phyloP scores from a whole-genome alignment of 2,113 vertebrate species.

The Chloroceryle aenea region DNA sequence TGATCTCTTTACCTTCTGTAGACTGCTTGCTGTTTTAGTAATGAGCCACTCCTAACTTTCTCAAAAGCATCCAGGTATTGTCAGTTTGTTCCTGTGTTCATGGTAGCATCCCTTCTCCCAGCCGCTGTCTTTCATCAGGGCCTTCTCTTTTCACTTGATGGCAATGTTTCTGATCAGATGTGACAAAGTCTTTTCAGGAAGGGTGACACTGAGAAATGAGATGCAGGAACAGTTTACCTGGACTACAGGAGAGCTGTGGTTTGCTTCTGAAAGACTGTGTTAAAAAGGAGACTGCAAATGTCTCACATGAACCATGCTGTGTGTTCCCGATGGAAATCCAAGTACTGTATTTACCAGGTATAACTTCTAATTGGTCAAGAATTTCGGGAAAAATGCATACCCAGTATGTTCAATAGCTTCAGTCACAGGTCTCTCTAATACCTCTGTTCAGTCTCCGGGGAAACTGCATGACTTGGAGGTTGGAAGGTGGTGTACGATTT shows the following conservation, averaged over 20 bases:
- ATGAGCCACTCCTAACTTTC: background rate
- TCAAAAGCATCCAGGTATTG: background rate
- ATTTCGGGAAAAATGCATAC: background rate
- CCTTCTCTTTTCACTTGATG: background rate
- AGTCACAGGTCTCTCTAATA: background rate
- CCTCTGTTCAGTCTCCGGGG: background rate
- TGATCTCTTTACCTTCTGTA: background rate
- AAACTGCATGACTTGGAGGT: background rate
- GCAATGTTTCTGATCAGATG: background rate
- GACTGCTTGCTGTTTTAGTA: background rate
- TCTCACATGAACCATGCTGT: background rate
- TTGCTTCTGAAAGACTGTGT: background rate
- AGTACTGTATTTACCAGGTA: background rate
- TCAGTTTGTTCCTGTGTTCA: background rate
- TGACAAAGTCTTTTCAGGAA: background rate
- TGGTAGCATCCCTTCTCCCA: background rate
- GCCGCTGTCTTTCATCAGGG: background rate
- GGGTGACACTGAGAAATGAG: background rate
- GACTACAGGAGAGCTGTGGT: background rate
- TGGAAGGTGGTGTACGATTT: background rate
- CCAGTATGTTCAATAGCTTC: background rate
- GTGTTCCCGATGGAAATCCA: background rate
- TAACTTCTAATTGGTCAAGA: background rate
- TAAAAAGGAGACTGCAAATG: background rate
- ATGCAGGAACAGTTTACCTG: background rate